A percentile compares a stretch with the other conserved stretches of the same genome.
These are phyloP conservation scores for Coreius guichenoti DNA, from an alignment of 2,797 vertebrate species.

Conservation along the genomic window DNA sequence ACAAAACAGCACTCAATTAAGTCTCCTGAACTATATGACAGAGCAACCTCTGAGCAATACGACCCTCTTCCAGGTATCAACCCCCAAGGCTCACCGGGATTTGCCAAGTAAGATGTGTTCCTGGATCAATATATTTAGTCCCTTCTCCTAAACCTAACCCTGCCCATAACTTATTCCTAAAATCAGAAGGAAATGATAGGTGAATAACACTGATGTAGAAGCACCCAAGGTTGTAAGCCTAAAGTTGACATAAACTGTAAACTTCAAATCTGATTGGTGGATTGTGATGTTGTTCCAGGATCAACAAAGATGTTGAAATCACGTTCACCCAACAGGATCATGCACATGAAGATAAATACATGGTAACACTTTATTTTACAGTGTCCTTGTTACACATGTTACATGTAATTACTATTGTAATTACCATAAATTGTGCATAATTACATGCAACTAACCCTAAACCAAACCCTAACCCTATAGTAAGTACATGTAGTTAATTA, in stretches of 20 bases:
- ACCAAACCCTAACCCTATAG: too few relatives aligned
- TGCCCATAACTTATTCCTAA: neutral
- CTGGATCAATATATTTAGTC: neutral
- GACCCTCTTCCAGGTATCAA: neutral
- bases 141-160: neutral
- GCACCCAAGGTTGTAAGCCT: neutral
- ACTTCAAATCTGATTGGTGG: neutral
- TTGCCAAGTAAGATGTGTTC: neutral
- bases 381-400: too few relatives aligned
- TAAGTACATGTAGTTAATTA: too few relatives aligned
- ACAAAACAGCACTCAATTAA: neutral
- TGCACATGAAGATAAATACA: neutral
- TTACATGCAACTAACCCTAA: too few relatives aligned
- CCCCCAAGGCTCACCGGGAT: neutral
- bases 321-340: neutral
- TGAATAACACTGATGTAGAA: neutral
- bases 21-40: neutral
- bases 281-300: neutral
- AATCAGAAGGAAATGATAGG: neutral
- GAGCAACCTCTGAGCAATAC: neutral
- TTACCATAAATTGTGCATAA: too few relatives aligned
- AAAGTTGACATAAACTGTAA: neutral
- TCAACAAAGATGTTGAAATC: neutral
- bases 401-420: too few relatives aligned
- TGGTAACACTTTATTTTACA: too few relatives aligned